Conservation (phyloP, 2,888 invertebrate species). For the Orthosia cruda region DNA sequence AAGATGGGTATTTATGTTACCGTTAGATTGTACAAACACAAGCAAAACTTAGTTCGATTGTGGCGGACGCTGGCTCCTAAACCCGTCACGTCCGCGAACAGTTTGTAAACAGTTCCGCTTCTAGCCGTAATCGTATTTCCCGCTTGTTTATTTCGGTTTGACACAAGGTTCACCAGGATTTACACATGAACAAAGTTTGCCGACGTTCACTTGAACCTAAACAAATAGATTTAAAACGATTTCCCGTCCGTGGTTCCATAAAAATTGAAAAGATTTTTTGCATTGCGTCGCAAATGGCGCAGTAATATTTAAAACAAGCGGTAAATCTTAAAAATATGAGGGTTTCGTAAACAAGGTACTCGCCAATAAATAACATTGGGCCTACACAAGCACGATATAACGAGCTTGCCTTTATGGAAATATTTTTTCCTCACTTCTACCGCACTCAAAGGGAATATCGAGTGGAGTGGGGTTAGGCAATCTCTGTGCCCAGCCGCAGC, state of each 20-base stretch:
- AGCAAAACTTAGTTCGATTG: constrained; percentile 77
- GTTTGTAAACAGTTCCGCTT: constrained; percentile 87
- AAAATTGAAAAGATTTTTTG: constrained; percentile 66
- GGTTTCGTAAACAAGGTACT: constrained; percentile 79
- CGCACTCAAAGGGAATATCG: constrained; percentile 59
- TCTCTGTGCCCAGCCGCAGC: constrained; percentile 38
- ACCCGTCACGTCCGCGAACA: constrained; percentile 79
- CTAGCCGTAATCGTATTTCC: constrained; percentile 84
- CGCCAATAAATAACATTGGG: constrained; percentile 78
- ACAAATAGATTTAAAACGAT: constrained; percentile 65
- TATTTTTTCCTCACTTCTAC: constrained; percentile 66
- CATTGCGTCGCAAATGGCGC: constrained; percentile 68
- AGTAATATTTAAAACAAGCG: constrained; percentile 76
- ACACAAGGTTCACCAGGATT: constrained; percentile 78
- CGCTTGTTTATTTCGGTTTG: constrained; percentile 85
- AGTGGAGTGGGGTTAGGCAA: constrained; percentile 52
- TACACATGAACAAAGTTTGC: constrained; percentile 75
- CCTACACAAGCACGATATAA: constrained; percentile 69
- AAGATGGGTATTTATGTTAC: constrained; percentile 75
- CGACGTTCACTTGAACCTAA: constrained; percentile 73
- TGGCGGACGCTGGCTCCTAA: constrained; percentile 64
- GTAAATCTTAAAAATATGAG: constrained; percentile 80
- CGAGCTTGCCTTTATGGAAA: constrained; percentile 69
- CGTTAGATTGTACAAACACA: constrained; percentile 72
- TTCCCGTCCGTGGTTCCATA: constrained; percentile 50